Base-by-base conservation (phyloP, 2,113 vertebrate species). In the Galemys pyrenaicus region DNA sequence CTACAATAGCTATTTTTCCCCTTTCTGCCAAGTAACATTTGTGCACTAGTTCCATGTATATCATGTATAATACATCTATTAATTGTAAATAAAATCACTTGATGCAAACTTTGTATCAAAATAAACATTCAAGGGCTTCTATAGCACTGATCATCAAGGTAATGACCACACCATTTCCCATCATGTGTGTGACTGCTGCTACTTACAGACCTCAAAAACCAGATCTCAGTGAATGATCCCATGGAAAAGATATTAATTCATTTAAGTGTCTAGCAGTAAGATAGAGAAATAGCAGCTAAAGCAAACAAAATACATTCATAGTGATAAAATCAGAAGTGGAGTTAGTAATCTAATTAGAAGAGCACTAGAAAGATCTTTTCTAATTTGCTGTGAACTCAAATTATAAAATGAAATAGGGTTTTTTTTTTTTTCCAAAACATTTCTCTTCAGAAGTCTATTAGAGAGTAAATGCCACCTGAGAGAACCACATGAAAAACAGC, bases 341-440 rank as follows among this genome's bases (percentile, higher is more conserved):
- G 6, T 20, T 56, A 39, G 1, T 58, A 85, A 88, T 58, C n/a
- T 68, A 77, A 88, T 85, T 89, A 81, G 32, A 92, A 77, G 5
- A 54, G 3, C 1, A 0, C 39, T 85, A 68, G 70, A 70, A 93
- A 90, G 39, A 84, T 70, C 13, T 65, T 90, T 86, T 56, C 70
- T 80, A 82, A 92, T 81, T 80, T 92, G 8, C 37, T 64, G 24
- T 35, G 30, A n/a, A 46, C 49, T 85, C 67, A 94, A 84, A 88
- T 92, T 73, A 67, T 46, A 87, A 89, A 95, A 92, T 84, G 70
- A 92, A 44, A 32, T 94, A 92, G 58, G 70, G 88, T 92, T 87
- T 92, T 75, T 77, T 90, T 77, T 90, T 93, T 95, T 35, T 77
- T 91, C 35, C 67, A 37, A 0, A 60, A 19, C 71, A 87, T 56